A percentile compares a stretch with the other conserved stretches of the same genome.
Evolutionary conservation across 2,888 invertebrate genomes (phyloP).

Genomic region (Pediacus dermestoides): DNA sequence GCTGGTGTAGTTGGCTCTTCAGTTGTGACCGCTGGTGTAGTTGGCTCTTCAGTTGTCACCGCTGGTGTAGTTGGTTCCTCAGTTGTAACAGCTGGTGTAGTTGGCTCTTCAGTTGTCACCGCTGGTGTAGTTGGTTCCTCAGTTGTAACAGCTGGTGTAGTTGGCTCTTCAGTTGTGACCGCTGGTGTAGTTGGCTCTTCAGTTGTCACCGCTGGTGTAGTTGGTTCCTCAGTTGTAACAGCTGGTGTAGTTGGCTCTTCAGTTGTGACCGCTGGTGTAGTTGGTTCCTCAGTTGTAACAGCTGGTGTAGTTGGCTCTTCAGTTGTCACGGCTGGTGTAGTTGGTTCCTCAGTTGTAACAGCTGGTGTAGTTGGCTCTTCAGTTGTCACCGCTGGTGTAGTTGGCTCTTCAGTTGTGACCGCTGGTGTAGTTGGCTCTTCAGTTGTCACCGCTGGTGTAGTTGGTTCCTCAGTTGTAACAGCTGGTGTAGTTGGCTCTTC

Average conservation of each 20-base stretch:
- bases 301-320: slow-evolving; percentile 7
- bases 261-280: slow-evolving; percentile 16
- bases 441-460: slow-evolving; percentile 6
- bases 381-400: slow-evolving; percentile 1
- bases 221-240: slow-evolving; percentile 37
- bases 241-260: not conserved
- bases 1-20: slow-evolving; percentile 7
- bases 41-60: slow-evolving; percentile 26
- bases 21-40: slow-evolving; percentile 1
- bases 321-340: slow-evolving; percentile 1
- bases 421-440: not conserved
- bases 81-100: slow-evolving; percentile 1
- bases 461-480: slow-evolving; percentile 6
- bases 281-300: slow-evolving; percentile 1
- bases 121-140: not conserved
- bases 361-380: slow-evolving; percentile 43
- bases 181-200: slow-evolving; percentile 11
- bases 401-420: slow-evolving; percentile 16
- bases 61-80: slow-evolving; percentile 43
- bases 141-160: slow-evolving; percentile 7
- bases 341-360: slow-evolving; percentile 26
- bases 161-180: slow-evolving; percentile 6
- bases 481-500: slow-evolving; percentile 11
- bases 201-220: slow-evolving; percentile 30
- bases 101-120: slow-evolving; percentile 16